A percentile compares a stretch with the other conserved stretches of the same genome.
phyloP scores from a whole-genome alignment of 2,797 vertebrate species.

The Potorous gilbertii region DNA sequence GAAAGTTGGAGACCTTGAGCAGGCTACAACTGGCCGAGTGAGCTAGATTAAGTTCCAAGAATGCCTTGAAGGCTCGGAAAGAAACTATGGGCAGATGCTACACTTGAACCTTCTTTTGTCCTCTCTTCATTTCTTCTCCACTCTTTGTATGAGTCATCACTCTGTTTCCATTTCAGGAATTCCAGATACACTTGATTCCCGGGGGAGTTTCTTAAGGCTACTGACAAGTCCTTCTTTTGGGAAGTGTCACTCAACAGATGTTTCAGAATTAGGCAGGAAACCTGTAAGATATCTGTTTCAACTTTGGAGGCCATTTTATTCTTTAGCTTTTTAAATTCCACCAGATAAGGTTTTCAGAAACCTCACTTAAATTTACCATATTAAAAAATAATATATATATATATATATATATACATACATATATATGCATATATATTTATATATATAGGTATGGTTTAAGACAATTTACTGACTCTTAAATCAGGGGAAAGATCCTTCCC shows the following conservation, averaged over 20 bases:
- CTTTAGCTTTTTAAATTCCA: constrained; percentile 59
- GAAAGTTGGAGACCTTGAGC: constrained; percentile 61
- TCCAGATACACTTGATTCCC: constrained; percentile 31
- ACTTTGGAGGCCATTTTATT: constrained; percentile 61
- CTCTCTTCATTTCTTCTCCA: constrained; percentile 12
- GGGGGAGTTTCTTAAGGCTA: constrained; percentile 66
- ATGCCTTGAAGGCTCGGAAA: constrained; percentile 65
- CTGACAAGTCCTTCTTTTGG: constrained; percentile 69
- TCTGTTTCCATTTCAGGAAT: constrained; percentile 68
- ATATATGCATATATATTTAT: no score
- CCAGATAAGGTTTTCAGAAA: constrained; percentile 47
- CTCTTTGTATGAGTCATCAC: constrained; percentile 24
- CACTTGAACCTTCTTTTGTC: constrained; percentile 51
- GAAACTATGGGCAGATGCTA: constrained; percentile 52
- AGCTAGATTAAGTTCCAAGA: constrained; percentile 71
- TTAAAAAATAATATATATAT: not conserved
- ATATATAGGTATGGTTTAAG: constrained; percentile 24
- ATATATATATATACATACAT: no score
- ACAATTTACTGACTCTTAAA: constrained; percentile 53
- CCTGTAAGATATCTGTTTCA: constrained; percentile 72
- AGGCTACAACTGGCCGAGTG: constrained; percentile 52
- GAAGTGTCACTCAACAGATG: constrained; percentile 72
- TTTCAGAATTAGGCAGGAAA: constrained; percentile 61
- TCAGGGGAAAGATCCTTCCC: not conserved
- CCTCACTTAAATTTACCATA: constrained; percentile 47